phyloP scores from a whole-genome alignment of 2,888 invertebrate genomes.

The Leucania comma region DNA sequence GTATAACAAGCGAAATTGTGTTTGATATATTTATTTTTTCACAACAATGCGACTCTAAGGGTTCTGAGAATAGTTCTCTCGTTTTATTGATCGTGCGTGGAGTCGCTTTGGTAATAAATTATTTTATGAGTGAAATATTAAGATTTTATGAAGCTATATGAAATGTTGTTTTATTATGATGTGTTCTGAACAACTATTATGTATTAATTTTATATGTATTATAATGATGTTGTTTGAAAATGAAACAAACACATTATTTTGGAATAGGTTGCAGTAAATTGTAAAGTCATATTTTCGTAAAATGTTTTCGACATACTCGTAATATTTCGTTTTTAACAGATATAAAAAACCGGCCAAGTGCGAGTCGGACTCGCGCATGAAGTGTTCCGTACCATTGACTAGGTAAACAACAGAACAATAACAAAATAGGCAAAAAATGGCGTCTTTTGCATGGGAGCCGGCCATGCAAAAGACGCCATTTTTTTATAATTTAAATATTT shows the following conservation, averaged over 20 bases:
- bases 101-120: slow-evolving; percentile 35
- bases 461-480: too few relatives aligned
- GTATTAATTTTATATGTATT: slow-evolving; percentile 20
- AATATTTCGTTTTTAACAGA: not conserved
- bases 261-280: not conserved
- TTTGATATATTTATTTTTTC: slow-evolving; percentile 23
- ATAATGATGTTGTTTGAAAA: slow-evolving; percentile 10
- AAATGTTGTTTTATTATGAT: slow-evolving; percentile 41
- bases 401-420: too few relatives aligned
- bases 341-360: too few relatives aligned
- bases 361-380: too few relatives aligned
- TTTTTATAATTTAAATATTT: too few relatives aligned
- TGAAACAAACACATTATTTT: not conserved
- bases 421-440: too few relatives aligned
- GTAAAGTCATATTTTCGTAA: too few relatives aligned
- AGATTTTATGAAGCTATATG: slow-evolving; percentile 32
- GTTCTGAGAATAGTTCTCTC: slow-evolving; percentile 26
- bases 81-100: slow-evolving; percentile 18
- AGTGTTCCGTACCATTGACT: too few relatives aligned
- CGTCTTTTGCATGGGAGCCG: too few relatives aligned
- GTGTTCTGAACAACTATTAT: slow-evolving; percentile 28
- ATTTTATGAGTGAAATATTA: slow-evolving; percentile 41
- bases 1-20: slow-evolving; percentile 11
- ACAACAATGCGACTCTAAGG: not conserved
- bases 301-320: not conserved